Percentiles rank a stretch among this genome's conserved stretches.
These are phyloP conservation scores for Stenurella melanura DNA, from an alignment of 2,888 invertebrate species.

Conservation along the genomic window DNA sequence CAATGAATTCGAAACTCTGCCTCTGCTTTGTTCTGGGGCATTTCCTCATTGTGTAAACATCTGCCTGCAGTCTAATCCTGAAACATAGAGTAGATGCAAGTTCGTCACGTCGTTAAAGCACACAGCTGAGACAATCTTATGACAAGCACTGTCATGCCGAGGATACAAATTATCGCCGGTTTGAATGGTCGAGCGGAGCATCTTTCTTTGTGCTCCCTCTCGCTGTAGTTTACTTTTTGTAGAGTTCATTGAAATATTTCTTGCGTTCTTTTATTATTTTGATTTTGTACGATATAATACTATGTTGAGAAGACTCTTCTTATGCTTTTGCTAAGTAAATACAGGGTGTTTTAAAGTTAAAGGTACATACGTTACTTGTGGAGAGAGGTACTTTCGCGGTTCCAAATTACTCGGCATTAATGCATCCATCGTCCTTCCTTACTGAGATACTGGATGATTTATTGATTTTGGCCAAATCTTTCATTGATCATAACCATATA, in stretches of 20 bases:
- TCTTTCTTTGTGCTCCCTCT: neutral
- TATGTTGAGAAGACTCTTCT: neutral
- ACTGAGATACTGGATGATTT: no score
- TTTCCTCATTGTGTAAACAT: conserved; percentile 54
- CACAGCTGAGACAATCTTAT: conserved; percentile 30
- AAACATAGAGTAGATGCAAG: conserved; percentile 24
- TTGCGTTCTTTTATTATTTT: neutral
- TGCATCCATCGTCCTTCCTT: no score
- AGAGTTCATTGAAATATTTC: neutral
- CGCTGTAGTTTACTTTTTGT: neutral
- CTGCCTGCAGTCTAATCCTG: conserved; percentile 54
- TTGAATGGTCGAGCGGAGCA: neutral
- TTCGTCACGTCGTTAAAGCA: conserved; percentile 19
- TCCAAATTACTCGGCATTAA: no score
- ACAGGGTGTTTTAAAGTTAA: no score
- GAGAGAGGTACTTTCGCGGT: no score
- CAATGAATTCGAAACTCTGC: conserved; percentile 51
- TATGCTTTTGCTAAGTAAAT: no score
- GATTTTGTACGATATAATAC: neutral
- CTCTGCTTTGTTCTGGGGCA: conserved; percentile 16
- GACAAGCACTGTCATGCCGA: conserved; percentile 15
- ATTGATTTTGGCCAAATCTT: no score
- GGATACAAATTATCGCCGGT: conserved; percentile 8
- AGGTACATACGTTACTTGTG: no score
- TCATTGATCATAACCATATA: no score